phyloP scores from a whole-genome alignment of 2,113 vertebrate genomes.

The Tetrao urogallus region DNA sequence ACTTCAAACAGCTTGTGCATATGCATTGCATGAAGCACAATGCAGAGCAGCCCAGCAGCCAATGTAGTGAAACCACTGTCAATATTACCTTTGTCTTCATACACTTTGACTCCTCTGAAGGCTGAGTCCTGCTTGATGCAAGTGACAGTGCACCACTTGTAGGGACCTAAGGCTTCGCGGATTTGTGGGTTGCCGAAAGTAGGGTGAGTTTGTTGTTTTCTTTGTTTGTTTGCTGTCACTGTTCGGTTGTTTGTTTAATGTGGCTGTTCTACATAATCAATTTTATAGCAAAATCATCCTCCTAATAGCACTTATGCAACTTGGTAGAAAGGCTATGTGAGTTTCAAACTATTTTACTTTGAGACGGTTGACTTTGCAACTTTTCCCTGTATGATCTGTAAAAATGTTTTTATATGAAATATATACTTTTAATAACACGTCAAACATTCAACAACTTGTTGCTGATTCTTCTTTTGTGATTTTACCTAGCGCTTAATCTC shows the following conservation, averaged over 20 bases:
- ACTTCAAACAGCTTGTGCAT: neutral
- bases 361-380: neutral
- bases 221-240: neutral
- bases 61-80: neutral
- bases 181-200: neutral
- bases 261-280: neutral
- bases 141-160: neutral
- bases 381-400: neutral
- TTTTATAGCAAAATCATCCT: neutral
- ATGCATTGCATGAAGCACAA: neutral
- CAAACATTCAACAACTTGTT: neutral
- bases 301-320: neutral
- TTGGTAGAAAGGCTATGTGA: neutral
- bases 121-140: neutral
- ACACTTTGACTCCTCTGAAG: neutral
- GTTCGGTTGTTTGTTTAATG: neutral
- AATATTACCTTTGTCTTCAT: neutral
- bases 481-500: constrained; percentile 47
- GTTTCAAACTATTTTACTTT: neutral
- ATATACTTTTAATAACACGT: neutral
- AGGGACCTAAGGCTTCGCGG: neutral
- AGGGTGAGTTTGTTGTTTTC: neutral
- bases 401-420: neutral
- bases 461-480: neutral
- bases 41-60: neutral